Evolutionary conservation across 2,113 vertebrate species (phyloP), one percentile per base, ranked within the genome.

Genomic region (Trichomycterus rosablanca): DNA sequence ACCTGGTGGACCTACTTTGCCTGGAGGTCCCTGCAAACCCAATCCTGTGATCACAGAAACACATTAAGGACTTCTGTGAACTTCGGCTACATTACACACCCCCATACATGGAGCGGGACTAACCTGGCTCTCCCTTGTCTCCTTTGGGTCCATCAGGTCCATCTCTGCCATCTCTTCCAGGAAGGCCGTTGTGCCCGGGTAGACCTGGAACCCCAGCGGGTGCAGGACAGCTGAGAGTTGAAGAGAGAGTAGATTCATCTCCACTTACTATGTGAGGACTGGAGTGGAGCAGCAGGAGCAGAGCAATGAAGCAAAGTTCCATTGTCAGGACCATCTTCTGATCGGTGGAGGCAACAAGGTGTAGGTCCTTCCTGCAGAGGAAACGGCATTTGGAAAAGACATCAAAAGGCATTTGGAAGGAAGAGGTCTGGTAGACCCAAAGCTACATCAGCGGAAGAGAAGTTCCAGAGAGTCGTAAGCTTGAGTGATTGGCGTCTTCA

Each of bases 101-200:
- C n/a, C n/a, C n/a, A n/a, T n/a, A n/a, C n/a, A n/a, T n/a, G n/a
- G n/a, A n/a, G n/a, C n/a, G n/a, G n/a, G 14, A 48, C 40, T 19
- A 11, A 71, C 56, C 71, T 58, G 15, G 39, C 8, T 69, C 52
- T 40, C 62, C 67, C 16, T 67, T 70, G 24, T 74, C 51, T 45
- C 67, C 67, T 43, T 74, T 66, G 16, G 52, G 62, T 40, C 67
- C 62, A 34, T 14, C 18, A 3, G 37, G 18, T 45, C 71, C 71
- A 1, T 69, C 71, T 59, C 23, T 60, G 1, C 63, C 60, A 14
- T 65, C 61, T 39, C 68, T 52, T 3, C 60, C 67, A 40, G 67
- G 67, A n/a, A 59, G 53, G 20, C 67, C 60, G 7, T 57, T 64
- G 34, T 64, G 51, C 46, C 67, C 67, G 14, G 67, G 67, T 32